Percentiles rank a stretch among this genome's conserved stretches.
phyloP scores from a whole-genome alignment of 2,888 invertebrate genomes.

The Andrena bucephala region DNA sequence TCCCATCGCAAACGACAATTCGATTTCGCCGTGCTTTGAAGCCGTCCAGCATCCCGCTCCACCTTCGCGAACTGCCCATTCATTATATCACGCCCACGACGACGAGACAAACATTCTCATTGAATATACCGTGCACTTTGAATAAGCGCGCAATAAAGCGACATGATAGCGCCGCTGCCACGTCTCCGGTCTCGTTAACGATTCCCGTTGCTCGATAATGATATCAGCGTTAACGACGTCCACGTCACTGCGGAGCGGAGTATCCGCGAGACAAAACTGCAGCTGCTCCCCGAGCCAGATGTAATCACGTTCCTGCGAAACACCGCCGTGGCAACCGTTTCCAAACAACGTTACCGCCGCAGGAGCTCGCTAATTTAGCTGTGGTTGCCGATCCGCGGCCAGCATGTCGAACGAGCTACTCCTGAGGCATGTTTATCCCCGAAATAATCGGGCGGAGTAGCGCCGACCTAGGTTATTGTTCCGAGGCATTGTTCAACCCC shows the following conservation, averaged over 20 bases:
- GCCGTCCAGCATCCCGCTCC: background rate
- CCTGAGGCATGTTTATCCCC: slow-evolving; percentile 6
- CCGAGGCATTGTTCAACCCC: background rate
- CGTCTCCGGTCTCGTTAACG: slow-evolving; percentile 1
- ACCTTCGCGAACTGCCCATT: too few species aligned
- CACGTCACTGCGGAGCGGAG: background rate
- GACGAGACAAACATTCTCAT: too few species aligned
- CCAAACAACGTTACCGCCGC: background rate
- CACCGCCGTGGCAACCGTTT: background rate
- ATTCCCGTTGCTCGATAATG: slow-evolving; percentile 2
- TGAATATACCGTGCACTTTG: too few species aligned
- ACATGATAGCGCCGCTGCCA: too few species aligned
- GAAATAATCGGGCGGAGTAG: slow-evolving; percentile 17
- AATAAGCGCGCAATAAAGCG: too few species aligned
- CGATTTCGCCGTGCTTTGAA: background rate
- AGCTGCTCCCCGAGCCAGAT: background rate
- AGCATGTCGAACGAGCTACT: background rate
- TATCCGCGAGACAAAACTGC: slow-evolving; percentile 10
- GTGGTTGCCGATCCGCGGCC: background rate
- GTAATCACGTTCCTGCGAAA: slow-evolving; percentile 4
- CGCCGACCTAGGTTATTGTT: background rate
- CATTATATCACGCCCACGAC: too few species aligned
- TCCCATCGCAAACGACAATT: background rate
- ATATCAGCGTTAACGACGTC: background rate
- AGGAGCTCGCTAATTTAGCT: background rate